Evolutionary conservation across 2,113 vertebrate genomes (phyloP).

Genomic region (Neomonachus schauinslandi): DNA sequence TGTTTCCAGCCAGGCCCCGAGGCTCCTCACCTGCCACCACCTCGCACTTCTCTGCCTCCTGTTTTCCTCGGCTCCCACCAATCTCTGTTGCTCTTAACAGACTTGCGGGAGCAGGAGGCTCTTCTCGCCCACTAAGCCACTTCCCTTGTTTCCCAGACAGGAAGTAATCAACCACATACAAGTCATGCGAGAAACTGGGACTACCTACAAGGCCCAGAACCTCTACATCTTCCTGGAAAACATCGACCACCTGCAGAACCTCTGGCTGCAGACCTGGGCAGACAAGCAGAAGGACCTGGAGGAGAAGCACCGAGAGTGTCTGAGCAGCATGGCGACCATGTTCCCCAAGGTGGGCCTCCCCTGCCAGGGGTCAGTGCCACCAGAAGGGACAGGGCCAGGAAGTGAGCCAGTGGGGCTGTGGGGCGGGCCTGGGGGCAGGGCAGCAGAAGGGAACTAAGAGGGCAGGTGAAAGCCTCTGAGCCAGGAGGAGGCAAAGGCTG

Average conservation of each 20-base stretch:
- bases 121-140: not conserved
- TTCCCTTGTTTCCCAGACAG: conserved; percentile 66
- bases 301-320: conserved; percentile 45
- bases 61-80: not conserved
- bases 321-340: conserved; percentile 76
- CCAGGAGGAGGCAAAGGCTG: not conserved
- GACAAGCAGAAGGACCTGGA: conserved; percentile 71
- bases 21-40: not conserved
- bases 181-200: not conserved
- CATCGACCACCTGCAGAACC: conserved; percentile 45
- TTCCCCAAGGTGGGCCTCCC: conserved; percentile 78
- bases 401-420: not conserved
- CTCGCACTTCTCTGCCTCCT: not conserved
- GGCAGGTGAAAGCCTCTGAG: not conserved
- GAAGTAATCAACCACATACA: conserved; percentile 64
- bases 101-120: not conserved
- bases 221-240: conserved; percentile 70
- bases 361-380: not conserved
- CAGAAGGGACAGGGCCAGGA: not conserved
- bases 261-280: conserved; percentile 62
- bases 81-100: not conserved
- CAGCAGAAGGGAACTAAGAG: not conserved
- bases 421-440: not conserved
- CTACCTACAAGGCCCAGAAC: conserved; percentile 30
- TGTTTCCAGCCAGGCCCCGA: not conserved